Evolutionary conservation across 1,140 invertebrate species (phyloP).

Genomic region (Sitophilus oryzae): DNA sequence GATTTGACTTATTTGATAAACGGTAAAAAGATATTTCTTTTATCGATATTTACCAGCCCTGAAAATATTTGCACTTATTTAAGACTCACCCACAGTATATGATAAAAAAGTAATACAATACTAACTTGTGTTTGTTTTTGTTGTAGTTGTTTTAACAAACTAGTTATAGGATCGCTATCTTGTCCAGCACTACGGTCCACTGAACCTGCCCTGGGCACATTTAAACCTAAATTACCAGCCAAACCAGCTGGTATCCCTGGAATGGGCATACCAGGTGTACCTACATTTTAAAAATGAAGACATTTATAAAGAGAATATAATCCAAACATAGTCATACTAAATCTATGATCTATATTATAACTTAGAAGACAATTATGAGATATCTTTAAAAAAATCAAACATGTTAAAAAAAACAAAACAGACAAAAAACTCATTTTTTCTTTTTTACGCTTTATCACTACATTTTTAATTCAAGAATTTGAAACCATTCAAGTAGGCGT

Average conservation of each 20-base stretch:
- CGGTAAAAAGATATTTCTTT: not conserved
- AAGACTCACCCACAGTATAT: not conserved
- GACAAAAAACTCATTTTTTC: no score
- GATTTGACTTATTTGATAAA: no score
- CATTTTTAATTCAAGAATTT: no score
- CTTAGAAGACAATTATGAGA: no score
- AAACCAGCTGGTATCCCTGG: conserved; percentile 13
- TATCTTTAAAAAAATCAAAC: no score
- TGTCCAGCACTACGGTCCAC: conserved; percentile 33
- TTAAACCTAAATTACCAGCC: conserved; percentile 18
- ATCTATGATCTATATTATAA: no score
- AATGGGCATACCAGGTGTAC: conserved; percentile 11
- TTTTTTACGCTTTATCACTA: no score
- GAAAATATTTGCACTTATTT: no score
- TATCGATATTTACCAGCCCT: not conserved
- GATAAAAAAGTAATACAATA: conserved; percentile 5
- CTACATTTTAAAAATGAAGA: conserved; percentile 2
- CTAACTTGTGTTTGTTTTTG: conserved; percentile 19
- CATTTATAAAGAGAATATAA: no score
- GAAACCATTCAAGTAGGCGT: no score
- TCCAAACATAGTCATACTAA: no score
- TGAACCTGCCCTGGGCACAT: conserved; percentile 22
- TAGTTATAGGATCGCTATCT: conserved; percentile 50
- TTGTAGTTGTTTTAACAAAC: conserved; percentile 48
- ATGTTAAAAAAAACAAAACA: no score